Conservation (phyloP, 2,113 vertebrate genomes). For the Fregata magnificens region DNA sequence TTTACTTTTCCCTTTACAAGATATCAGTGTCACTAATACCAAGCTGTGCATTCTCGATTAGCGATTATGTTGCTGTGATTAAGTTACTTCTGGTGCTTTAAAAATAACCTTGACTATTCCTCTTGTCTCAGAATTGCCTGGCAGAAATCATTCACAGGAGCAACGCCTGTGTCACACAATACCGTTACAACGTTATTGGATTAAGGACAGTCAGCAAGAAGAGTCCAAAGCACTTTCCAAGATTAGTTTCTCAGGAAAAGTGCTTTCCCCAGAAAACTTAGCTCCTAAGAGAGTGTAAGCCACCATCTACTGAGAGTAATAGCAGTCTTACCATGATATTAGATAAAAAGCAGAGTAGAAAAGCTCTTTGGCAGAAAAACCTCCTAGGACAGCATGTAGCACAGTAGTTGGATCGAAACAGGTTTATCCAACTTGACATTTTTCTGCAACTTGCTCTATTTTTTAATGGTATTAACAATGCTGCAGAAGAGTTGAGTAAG, state of each 20-base stretch:
- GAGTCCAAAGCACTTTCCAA: slow-evolving; percentile 6
- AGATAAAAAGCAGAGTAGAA: not conserved
- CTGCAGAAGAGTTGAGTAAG: not conserved
- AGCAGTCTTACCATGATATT: not conserved
- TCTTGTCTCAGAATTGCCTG: not conserved
- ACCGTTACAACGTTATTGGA: not conserved
- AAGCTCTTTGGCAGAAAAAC: not conserved
- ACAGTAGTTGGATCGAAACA: not conserved
- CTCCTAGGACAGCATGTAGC: not conserved
- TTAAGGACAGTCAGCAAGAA: slow-evolving; percentile 20
- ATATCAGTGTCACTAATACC: slow-evolving; percentile 42
- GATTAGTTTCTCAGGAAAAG: slow-evolving; percentile 17
- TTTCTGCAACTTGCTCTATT: not conserved
- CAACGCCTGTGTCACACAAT: not conserved
- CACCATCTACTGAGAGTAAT: not conserved
- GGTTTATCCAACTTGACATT: not conserved
- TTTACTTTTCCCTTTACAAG: slow-evolving; percentile 15
- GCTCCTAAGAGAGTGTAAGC: not conserved
- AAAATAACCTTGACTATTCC: slow-evolving; percentile 33
- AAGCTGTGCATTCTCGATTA: not conserved
- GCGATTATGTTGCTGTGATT: not conserved
- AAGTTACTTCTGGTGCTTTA: slow-evolving; percentile 39
- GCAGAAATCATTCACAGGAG: not conserved
- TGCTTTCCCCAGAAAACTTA: not conserved
- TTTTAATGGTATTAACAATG: not conserved